Evolutionary conservation across 2,113 vertebrate species (phyloP).

Genomic region (Urocitellus parryii): DNA sequence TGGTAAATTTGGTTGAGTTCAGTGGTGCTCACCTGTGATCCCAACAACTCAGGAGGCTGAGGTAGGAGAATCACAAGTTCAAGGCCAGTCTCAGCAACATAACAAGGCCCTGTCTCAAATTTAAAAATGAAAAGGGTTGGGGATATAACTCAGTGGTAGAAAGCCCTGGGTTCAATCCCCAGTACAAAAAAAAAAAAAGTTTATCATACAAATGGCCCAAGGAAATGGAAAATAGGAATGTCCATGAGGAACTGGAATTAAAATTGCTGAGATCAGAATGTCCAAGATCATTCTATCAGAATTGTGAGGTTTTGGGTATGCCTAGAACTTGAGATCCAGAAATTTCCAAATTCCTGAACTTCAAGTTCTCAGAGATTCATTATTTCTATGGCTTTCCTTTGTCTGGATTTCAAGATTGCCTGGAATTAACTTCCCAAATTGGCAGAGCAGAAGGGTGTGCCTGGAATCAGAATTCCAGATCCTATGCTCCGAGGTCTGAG

Average conservation of each 20-base stretch:
- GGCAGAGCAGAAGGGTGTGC: constrained; percentile 58
- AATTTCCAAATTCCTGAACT: constrained; percentile 6
- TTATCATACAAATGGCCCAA: neutral
- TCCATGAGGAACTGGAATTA: constrained; percentile 45
- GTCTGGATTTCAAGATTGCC: constrained; percentile 43
- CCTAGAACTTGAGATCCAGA: neutral
- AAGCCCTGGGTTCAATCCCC: too few relatives aligned
- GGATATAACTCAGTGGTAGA: too few relatives aligned
- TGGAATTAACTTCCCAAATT: constrained; percentile 35
- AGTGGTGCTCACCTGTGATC: too few relatives aligned
- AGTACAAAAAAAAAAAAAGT: too few relatives aligned
- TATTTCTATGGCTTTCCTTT: neutral
- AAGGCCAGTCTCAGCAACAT: too few relatives aligned
- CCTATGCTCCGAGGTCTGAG: neutral
- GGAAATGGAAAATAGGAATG: constrained; percentile 39
- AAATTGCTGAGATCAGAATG: constrained; percentile 43
- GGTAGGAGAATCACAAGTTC: too few relatives aligned
- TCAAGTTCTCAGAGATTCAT: neutral
- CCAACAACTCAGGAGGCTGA: too few relatives aligned
- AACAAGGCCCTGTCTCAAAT: too few relatives aligned
- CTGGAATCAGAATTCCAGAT: constrained; percentile 57
- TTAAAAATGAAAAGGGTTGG: too few relatives aligned
- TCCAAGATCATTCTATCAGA: neutral
- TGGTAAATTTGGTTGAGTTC: neutral
- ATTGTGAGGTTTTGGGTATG: neutral